Percentiles rank a stretch among this genome's conserved stretches.
phyloP scores from a whole-genome alignment of 2,113 vertebrate species.

The Patagioenas fasciata region DNA sequence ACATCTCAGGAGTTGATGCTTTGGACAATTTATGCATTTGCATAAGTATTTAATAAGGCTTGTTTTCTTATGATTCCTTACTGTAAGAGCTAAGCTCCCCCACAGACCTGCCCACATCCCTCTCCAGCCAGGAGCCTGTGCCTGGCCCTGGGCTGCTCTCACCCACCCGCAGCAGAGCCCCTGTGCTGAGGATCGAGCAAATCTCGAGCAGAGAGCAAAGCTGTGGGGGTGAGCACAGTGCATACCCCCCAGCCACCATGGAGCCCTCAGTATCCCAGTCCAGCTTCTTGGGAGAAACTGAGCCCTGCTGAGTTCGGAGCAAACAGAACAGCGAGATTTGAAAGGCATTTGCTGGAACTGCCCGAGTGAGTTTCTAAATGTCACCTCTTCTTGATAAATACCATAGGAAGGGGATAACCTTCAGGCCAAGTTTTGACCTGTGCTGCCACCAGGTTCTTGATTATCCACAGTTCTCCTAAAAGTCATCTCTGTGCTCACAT shows the following conservation, averaged over 20 bases:
- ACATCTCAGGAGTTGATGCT: neutral
- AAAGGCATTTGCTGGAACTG: neutral
- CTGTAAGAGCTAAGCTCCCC: neutral
- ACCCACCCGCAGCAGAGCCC: too few relatives aligned
- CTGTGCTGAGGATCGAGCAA: neutral
- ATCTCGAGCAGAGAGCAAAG: neutral
- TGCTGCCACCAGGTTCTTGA: neutral
- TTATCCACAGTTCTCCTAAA: neutral
- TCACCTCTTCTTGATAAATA: neutral
- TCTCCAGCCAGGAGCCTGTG: neutral
- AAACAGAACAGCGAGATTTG: neutral
- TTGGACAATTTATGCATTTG: neutral
- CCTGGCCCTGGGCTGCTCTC: neutral
- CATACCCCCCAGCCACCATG: fast-evolving
- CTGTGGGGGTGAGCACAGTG: neutral
- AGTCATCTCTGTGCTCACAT: neutral
- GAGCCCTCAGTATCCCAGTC: neutral
- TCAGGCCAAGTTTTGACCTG: neutral
- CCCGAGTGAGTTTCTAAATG: neutral
- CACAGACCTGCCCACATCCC: neutral
- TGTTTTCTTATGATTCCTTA: neutral
- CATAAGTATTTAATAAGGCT: neutral
- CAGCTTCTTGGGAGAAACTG: neutral
- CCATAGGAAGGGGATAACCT: neutral
- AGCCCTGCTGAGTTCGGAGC: neutral